Conservation (phyloP, 2,888 invertebrate species). For the Drosophila incognita region DNA sequence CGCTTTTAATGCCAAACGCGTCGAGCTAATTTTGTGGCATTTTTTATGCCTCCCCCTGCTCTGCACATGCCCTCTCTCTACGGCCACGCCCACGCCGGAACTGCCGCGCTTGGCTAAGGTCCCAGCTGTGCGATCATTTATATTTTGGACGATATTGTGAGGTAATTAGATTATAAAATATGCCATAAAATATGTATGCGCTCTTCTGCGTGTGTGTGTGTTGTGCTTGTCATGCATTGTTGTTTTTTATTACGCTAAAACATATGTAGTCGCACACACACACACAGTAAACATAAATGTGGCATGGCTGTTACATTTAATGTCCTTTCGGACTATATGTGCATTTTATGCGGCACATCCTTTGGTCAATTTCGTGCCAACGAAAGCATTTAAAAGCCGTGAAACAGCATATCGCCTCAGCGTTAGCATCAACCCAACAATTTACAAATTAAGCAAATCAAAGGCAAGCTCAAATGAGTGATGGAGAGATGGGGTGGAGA, state of each 20-base stretch:
- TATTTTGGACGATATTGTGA: constrained; percentile 66
- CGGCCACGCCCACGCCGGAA: constrained; percentile 31
- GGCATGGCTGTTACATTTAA: constrained; percentile 53
- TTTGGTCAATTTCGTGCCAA: constrained; percentile 73
- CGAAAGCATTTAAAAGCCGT: constrained; percentile 75
- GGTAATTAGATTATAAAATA: constrained; percentile 83
- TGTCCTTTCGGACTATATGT: constrained; percentile 46
- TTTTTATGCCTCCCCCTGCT: constrained; percentile 42
- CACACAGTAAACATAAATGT: constrained; percentile 29
- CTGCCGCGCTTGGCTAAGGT: constrained; percentile 30
- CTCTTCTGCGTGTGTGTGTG: constrained; percentile 2
- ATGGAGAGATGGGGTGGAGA: neutral
- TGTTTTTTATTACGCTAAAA: constrained; percentile 71
- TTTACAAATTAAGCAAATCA: constrained; percentile 79
- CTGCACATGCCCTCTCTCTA: constrained; percentile 7
- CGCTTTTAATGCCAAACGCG: constrained; percentile 78
- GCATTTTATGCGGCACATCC: constrained; percentile 51
- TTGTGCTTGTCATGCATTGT: constrained; percentile 60
- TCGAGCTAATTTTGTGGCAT: constrained; percentile 77
- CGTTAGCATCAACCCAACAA: constrained; percentile 47
- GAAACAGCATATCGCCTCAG: constrained; percentile 54
- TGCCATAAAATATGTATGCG: constrained; percentile 74
- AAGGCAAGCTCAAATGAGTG: constrained; percentile 52
- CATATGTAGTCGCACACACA: constrained; percentile 60
- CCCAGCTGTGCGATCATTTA: constrained; percentile 77